A percentile compares a stretch with the other conserved stretches of the same genome.
Evolutionary conservation across 2,888 invertebrate species (phyloP).

Genomic region (Magallana nippona): DNA sequence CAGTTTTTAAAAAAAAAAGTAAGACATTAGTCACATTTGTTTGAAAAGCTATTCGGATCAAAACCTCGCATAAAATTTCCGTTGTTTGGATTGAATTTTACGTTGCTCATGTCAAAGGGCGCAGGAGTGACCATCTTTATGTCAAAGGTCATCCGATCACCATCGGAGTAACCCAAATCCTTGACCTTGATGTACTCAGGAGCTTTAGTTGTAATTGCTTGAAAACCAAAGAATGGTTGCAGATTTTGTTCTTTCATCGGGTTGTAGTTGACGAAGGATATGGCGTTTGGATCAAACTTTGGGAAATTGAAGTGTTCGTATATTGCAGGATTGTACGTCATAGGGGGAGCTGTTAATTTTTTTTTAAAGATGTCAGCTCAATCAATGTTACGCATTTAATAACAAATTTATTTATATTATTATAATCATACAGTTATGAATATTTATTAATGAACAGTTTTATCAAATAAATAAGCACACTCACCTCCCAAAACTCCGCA

Average conservation of each 20-base stretch:
- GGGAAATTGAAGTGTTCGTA: neutral
- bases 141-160: neutral
- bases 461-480: neutral
- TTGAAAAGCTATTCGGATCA: neutral
- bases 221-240: neutral
- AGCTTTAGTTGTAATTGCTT: neutral
- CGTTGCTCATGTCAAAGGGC: neutral
- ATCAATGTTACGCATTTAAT: too few species aligned
- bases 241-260: slow-evolving; percentile 23
- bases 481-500: neutral
- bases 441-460: neutral
- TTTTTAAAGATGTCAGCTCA: too few species aligned
- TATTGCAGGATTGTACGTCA: slow-evolving; percentile 11
- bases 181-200: neutral
- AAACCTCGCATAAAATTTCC: slow-evolving; percentile 1
- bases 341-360: neutral
- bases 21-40: neutral
- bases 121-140: neutral
- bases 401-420: too few species aligned
- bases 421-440: too few species aligned
- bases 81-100: neutral
- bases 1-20: too few species aligned
- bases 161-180: neutral
- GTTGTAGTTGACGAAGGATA: slow-evolving; percentile 21
- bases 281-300: neutral